phyloP scores from a whole-genome alignment of 2,888 invertebrate genomes.

The Nomada ferruginata region DNA sequence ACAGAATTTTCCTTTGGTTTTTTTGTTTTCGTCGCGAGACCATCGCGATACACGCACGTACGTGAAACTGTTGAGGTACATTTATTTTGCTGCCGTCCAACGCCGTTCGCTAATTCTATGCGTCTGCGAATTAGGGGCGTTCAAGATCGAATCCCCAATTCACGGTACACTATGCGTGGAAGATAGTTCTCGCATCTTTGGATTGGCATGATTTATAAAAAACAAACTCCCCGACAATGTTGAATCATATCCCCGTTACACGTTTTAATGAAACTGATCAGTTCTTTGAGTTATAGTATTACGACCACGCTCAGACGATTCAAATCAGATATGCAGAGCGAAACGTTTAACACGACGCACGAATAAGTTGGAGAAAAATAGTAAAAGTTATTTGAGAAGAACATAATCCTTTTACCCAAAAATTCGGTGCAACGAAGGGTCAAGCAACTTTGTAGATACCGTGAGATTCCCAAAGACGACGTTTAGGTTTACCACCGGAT shows the following conservation, averaged over 20 bases:
- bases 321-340: neutral
- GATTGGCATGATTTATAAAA: constrained; percentile 47
- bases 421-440: constrained; percentile 3
- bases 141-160: constrained; percentile 9
- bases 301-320: neutral
- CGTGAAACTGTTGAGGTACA: neutral
- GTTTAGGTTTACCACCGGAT: constrained; percentile 37
- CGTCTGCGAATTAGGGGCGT: neutral
- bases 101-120: neutral
- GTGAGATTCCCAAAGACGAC: constrained; percentile 34
- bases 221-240: constrained; percentile 53
- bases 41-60: neutral
- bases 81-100: neutral
- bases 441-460: constrained; percentile 18
- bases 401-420: neutral
- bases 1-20: neutral
- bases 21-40: neutral
- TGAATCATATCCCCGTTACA: neutral
- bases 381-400: neutral
- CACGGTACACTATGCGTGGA: constrained; percentile 17
- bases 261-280: neutral
- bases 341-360: neutral
- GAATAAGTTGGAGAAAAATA: no score
- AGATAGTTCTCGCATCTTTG: constrained; percentile 31
- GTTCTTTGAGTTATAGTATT: neutral